These are phyloP conservation scores for Lasaia peninsularis DNA, from an alignment of 1,140 invertebrate species.

Conservation along the genomic window DNA sequence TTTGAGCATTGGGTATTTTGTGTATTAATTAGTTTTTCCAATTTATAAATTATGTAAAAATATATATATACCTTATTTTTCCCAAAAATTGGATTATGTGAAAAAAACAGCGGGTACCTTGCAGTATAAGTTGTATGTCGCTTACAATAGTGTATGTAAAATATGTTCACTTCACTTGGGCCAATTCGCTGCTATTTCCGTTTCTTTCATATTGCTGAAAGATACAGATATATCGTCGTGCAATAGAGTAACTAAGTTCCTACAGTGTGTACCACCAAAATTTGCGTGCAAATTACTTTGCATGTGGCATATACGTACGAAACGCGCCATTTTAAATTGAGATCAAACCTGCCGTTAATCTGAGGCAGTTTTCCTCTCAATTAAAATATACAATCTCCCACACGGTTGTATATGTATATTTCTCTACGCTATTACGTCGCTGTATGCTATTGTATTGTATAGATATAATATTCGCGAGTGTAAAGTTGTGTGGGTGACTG, in stretches of 20 bases:
- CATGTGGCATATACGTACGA: slow-evolving; percentile 7
- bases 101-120: slow-evolving; percentile 17
- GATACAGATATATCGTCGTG: slow-evolving; percentile 25
- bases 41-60: not conserved
- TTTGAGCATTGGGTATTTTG: not conserved
- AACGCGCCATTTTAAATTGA: slow-evolving; percentile 1
- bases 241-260: slow-evolving; percentile 31
- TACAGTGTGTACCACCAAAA: slow-evolving; percentile 20
- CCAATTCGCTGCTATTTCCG: slow-evolving; percentile 7
- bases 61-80: not conserved
- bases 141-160: slow-evolving; percentile 4
- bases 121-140: slow-evolving; percentile 6
- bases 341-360: not conserved
- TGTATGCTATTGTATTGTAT: slow-evolving; percentile 22
- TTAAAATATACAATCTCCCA: slow-evolving; percentile 4
- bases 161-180: slow-evolving; percentile 15
- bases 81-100: slow-evolving; percentile 2
- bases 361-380: slow-evolving; percentile 5
- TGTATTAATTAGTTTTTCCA: not conserved
- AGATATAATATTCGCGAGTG: slow-evolving; percentile 16
- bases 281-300: slow-evolving; percentile 6
- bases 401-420: slow-evolving; percentile 14
- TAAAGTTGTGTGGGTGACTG: slow-evolving; percentile 14
- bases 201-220: slow-evolving; percentile 14
- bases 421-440: slow-evolving; percentile 13